phyloP scores from a whole-genome alignment of 2,797 vertebrate species.

The Sandelia bainsii region DNA sequence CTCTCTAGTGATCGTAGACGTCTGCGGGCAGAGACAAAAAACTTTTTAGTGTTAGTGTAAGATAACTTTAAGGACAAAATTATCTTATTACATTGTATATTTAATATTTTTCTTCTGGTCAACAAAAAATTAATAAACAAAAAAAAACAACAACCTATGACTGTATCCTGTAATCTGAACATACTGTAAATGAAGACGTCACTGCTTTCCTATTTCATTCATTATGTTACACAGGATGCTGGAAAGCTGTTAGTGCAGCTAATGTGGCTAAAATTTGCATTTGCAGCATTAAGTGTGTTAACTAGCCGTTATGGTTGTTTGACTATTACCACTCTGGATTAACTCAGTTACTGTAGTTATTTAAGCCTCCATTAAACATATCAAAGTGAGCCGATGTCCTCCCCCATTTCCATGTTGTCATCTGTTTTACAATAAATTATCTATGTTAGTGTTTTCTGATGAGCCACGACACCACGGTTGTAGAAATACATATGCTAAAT shows the following conservation, averaged over 20 bases:
- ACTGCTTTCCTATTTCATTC: not conserved
- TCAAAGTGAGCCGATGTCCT: no score
- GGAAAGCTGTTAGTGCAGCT: not conserved
- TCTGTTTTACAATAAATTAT: not conserved
- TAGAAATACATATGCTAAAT: not conserved
- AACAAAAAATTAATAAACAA: not conserved
- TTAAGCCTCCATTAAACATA: slow-evolving; percentile 7
- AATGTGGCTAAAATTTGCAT: not conserved
- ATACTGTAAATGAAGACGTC: not conserved
- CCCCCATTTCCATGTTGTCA: no score
- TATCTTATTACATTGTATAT: no score
- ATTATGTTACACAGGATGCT: not conserved
- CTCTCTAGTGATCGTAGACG: slow-evolving; percentile 12
- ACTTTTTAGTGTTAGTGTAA: no score
- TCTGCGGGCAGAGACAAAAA: not conserved
- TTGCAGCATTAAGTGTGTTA: not conserved
- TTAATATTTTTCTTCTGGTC: no score
- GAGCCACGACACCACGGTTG: not conserved
- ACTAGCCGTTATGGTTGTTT: not conserved
- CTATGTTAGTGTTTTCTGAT: slow-evolving; percentile 1
- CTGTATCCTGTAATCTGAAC: not conserved
- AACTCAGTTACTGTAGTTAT: slow-evolving; percentile 1
- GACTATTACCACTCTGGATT: not conserved
- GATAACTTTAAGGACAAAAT: no score
- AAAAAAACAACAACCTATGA: not conserved